Percentiles rank a stretch among this genome's conserved stretches.
phyloP scores from a whole-genome alignment of 2,888 invertebrate genomes.

The Thyatira batis region DNA sequence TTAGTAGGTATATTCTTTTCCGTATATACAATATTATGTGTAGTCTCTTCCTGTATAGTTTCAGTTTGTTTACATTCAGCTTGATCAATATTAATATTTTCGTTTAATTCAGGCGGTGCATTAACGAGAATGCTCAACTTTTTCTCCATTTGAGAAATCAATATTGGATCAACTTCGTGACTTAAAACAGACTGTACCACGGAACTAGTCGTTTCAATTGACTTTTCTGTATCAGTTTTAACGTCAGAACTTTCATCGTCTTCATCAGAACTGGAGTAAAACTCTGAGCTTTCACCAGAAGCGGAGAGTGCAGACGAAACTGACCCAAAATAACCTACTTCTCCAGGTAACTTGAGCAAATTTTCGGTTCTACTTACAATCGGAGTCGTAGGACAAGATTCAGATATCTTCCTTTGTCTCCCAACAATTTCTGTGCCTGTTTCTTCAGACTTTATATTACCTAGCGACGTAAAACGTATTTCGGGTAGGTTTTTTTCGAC shows the following conservation, averaged over 20 bases:
- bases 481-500: conserved; percentile 49
- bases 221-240: conserved; percentile 69
- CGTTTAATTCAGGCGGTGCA: conserved; percentile 27
- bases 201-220: conserved; percentile 81
- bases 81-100: conserved; percentile 10
- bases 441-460: conserved; percentile 57
- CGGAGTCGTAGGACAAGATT: conserved; percentile 74
- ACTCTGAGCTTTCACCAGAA: conserved; percentile 70
- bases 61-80: conserved; percentile 12
- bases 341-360: conserved; percentile 63
- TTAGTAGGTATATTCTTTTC: not conserved
- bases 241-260: conserved; percentile 75
- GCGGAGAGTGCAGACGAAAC: conserved; percentile 64
- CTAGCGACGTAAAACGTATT: conserved; percentile 64
- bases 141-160: conserved; percentile 62
- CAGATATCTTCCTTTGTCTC: conserved; percentile 60
- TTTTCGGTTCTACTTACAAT: conserved; percentile 60
- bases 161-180: conserved; percentile 52
- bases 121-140: conserved; percentile 53
- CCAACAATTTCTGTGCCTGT: conserved; percentile 15
- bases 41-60: conserved; percentile 16
- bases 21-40: not conserved
- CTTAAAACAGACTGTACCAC: conserved; percentile 80
- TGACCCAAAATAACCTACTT: conserved; percentile 66
- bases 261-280: conserved; percentile 70